Evolutionary conservation across 2,113 vertebrate genomes (phyloP).

Genomic region (Vimba vimba): DNA sequence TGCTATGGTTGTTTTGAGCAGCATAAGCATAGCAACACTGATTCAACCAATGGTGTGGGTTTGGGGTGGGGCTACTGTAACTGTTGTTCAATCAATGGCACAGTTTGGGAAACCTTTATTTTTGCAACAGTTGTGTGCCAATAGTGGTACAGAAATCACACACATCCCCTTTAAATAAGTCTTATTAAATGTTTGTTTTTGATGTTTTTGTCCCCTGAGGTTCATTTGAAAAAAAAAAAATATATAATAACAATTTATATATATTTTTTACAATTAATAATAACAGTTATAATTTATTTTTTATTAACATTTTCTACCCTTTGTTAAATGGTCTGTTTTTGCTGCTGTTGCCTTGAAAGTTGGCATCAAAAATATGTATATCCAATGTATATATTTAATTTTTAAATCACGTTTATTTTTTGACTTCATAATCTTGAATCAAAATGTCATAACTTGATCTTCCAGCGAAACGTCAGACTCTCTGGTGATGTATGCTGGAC

Average conservation of each 20-base stretch:
- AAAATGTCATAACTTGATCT: too few relatives aligned
- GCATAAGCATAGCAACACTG: background rate
- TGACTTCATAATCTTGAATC: too few relatives aligned
- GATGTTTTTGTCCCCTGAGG: background rate
- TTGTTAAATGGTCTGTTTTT: background rate
- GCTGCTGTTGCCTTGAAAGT: background rate
- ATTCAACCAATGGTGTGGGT: background rate
- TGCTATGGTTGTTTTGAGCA: background rate
- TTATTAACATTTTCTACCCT: background rate
- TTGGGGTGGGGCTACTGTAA: background rate
- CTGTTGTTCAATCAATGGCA: background rate
- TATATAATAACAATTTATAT: background rate
- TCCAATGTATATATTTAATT: background rate
- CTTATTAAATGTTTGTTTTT: background rate
- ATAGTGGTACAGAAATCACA: background rate
- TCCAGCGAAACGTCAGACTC: too few relatives aligned
- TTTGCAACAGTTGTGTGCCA: background rate
- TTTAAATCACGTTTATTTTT: too few relatives aligned
- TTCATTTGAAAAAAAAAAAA: background rate
- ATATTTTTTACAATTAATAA: background rate
- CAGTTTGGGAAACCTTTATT: background rate
- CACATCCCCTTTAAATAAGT: background rate
- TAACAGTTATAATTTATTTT: background rate
- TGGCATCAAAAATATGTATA: background rate
- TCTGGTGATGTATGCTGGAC: too few relatives aligned